Evolutionary conservation across 1,140 invertebrate genomes (phyloP).

Genomic region (Pseudomyrmex gracilis): DNA sequence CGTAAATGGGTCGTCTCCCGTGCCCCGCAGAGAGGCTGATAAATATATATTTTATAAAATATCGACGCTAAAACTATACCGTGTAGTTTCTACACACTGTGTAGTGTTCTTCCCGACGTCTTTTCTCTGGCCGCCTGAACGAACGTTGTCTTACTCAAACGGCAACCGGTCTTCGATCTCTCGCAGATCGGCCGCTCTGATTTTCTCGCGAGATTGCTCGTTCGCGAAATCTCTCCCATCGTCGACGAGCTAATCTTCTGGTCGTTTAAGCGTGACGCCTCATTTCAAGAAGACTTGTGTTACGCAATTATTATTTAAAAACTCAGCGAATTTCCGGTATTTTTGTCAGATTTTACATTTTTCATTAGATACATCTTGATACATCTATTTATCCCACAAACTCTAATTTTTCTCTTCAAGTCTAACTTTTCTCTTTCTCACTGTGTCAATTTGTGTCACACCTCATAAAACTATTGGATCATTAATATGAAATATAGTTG

Average conservation of each 20-base stretch:
- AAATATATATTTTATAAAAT: constrained; percentile 72
- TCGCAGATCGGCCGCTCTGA: background rate
- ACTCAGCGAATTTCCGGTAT: too few species aligned
- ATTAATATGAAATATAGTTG: too few species aligned
- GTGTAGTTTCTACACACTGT: background rate
- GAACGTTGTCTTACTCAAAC: background rate
- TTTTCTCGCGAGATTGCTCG: constrained; percentile 27
- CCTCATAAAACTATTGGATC: too few species aligned
- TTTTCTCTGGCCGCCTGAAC: background rate
- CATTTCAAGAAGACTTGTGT: too few species aligned
- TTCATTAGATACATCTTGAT: too few species aligned
- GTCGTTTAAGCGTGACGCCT: background rate
- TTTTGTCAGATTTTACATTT: too few species aligned
- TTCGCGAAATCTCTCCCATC: constrained; percentile 3
- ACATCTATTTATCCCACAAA: too few species aligned
- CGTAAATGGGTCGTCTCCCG: constrained; percentile 65
- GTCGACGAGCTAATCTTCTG: background rate
- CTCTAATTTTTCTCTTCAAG: too few species aligned
- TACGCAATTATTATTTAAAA: too few species aligned
- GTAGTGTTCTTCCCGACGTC: background rate
- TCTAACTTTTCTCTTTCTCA: too few species aligned
- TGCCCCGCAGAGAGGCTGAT: constrained; percentile 62
- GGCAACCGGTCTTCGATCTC: constrained; percentile 13
- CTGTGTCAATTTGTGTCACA: too few species aligned
- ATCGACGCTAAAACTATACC: constrained; percentile 23